Evolutionary conservation across 2,797 vertebrate species (phyloP).

Genomic region (Notolepis coatsorum): DNA sequence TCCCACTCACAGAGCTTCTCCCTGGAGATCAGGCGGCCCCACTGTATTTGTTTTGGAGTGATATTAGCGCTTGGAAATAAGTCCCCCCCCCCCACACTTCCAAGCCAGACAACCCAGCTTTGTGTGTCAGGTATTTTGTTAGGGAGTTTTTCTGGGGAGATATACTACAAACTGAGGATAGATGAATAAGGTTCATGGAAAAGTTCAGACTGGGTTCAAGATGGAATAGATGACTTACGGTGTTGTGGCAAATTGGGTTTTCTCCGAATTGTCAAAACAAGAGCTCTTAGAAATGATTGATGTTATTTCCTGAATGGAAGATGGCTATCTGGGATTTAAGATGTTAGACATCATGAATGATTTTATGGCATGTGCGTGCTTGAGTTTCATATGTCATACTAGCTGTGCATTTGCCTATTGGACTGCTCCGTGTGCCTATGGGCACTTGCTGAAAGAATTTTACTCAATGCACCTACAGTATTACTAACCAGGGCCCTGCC

Average conservation of each 20-base stretch:
- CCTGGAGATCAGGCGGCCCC: conserved; percentile 39
- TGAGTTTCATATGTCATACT: background rate
- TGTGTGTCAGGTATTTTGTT: conserved; percentile 37
- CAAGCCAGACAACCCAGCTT: conserved; percentile 29
- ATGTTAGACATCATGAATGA: conserved; percentile 33
- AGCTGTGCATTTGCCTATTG: too few species aligned
- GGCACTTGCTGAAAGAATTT: too few species aligned
- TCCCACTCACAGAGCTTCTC: conserved; percentile 33
- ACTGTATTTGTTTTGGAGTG: conserved; percentile 58
- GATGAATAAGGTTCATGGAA: conserved; percentile 58
- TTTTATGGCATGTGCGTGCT: conserved; percentile 24
- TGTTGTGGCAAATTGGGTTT: conserved; percentile 49
- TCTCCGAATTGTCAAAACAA: conserved; percentile 40
- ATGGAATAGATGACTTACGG: conserved; percentile 59
- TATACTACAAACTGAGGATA: conserved; percentile 43
- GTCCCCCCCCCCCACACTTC: conserved; percentile 42
- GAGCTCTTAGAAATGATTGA: conserved; percentile 29
- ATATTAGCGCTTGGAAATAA: conserved; percentile 30
- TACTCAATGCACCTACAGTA: too few species aligned
- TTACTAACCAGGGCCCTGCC: too few species aligned
- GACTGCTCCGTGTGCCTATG: too few species aligned
- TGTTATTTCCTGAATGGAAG: conserved; percentile 56
- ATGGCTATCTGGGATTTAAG: conserved; percentile 4
- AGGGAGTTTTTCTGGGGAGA: conserved; percentile 21
- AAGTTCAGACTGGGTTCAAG: conserved; percentile 60